A percentile compares a stretch with the other conserved stretches of the same genome.
Conservation (phyloP, 2,888 invertebrate species). For the Conistra vaccinii region DNA sequence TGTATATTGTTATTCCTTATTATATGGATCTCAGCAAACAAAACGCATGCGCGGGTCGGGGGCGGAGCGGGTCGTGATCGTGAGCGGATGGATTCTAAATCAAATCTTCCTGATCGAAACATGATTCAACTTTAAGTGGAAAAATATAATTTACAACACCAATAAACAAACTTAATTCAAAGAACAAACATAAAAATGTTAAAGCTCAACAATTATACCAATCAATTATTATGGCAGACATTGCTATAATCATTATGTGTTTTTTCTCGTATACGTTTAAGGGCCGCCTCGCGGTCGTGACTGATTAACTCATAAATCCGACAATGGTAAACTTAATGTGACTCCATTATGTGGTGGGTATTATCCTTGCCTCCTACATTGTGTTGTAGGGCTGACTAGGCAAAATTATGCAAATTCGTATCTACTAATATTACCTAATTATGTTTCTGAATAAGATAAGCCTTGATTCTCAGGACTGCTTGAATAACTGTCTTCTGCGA, state of each 20-base stretch:
- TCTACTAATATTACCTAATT: neutral
- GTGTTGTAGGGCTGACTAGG: slow-evolving; percentile 75
- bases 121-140: neutral
- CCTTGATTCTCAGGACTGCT: neutral
- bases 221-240: slow-evolving; percentile 47
- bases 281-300: slow-evolving; percentile 72
- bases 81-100: neutral
- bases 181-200: slow-evolving; percentile 29
- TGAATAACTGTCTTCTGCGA: neutral
- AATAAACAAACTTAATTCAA: slow-evolving; percentile 31
- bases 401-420: slow-evolving; percentile 5
- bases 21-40: too few species aligned
- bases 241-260: slow-evolving; percentile 53
- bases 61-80: too few species aligned
- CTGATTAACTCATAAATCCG: slow-evolving; percentile 81
- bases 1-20: too few species aligned
- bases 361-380: slow-evolving; percentile 85
- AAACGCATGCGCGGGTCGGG: too few species aligned
- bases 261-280: slow-evolving; percentile 68
- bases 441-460: neutral
- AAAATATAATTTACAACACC: slow-evolving; percentile 34
- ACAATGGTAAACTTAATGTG: slow-evolving; percentile 80
- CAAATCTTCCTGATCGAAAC: neutral
- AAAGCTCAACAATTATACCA: slow-evolving; percentile 45
- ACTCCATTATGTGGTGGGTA: slow-evolving; percentile 78